Evolutionary conservation across 30 jellyfish, hydroid and myxozoan species (phyloP).

Genomic region (Morbakka virulenta): DNA sequence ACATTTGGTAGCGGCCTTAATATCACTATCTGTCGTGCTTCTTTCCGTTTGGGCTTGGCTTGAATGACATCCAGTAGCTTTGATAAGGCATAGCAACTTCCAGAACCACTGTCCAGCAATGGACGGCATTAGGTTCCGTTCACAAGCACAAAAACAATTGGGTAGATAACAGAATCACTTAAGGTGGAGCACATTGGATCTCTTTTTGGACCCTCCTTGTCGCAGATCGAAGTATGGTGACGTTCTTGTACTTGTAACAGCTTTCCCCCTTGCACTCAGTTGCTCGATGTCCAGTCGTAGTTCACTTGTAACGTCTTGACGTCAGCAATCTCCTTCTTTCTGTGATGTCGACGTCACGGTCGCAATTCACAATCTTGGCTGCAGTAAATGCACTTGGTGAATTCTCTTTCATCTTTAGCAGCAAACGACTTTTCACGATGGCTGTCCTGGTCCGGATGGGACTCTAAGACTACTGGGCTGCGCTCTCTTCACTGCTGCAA

Average conservation of each 20-base stretch:
- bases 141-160: neutral
- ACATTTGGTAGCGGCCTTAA: too few species aligned
- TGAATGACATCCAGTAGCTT: too few species aligned
- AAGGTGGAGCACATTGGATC: too few species aligned
- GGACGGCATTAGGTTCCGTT: constrained; percentile 7
- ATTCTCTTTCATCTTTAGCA: too few species aligned
- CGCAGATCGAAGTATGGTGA: constrained; percentile 28
- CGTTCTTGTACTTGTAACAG: neutral
- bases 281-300: constrained; percentile 20
- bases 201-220: too few species aligned
- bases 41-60: too few species aligned
- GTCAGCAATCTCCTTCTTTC: constrained; percentile 3
- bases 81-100: constrained; percentile 6
- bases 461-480: constrained; percentile 9
- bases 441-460: too few species aligned
- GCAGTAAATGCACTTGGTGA: too few species aligned
- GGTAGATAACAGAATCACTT: constrained; percentile 10
- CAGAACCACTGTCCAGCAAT: constrained; percentile 11
- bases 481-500: constrained; percentile 22
- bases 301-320: constrained; percentile 3
- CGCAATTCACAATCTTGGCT: too few species aligned
- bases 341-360: too few species aligned
- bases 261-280: neutral
- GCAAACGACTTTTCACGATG: too few species aligned
- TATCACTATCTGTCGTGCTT: too few species aligned